Conservation (phyloP, 2,797 vertebrate genomes). For the Notamacropus eugenii region DNA sequence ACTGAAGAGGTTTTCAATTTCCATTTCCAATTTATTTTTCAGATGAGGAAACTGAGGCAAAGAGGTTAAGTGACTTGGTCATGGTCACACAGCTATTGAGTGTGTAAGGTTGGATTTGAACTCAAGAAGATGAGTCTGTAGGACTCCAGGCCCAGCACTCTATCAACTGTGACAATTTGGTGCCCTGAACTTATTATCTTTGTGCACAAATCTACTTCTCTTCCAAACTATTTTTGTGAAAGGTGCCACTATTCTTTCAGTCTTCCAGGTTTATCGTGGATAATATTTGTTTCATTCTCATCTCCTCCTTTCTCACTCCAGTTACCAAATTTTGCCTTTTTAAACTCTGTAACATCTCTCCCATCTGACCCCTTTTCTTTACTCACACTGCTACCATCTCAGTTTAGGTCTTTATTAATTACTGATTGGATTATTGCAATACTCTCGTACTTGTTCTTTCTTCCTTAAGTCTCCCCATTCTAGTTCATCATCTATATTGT, state of each 20-base stretch:
- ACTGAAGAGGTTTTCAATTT: not conserved
- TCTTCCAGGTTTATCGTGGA: not conserved
- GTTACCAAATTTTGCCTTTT: not conserved
- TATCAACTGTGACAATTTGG: not conserved
- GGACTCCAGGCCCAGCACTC: rapidly evolving
- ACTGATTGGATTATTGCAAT: not conserved
- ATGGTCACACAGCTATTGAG: not conserved
- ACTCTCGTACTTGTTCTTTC: not conserved
- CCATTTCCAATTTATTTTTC: not conserved
- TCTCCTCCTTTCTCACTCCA: not conserved
- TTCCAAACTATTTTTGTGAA: not conserved
- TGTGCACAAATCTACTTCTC: not conserved
- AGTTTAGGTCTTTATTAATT: not conserved
- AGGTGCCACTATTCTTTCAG: not conserved
- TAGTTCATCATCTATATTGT: not conserved
- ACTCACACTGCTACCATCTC: not conserved
- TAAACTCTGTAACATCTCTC: not conserved
- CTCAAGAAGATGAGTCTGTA: not conserved
- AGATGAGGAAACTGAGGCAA: not conserved
- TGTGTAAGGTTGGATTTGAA: not conserved
- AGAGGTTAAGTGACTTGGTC: not conserved
- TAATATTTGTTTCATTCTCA: not conserved
- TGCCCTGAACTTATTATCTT: not conserved
- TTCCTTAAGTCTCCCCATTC: not conserved
- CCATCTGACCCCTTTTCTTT: not conserved